Conservation (phyloP, 2,888 invertebrate genomes). For the Lasius platythorax region DNA sequence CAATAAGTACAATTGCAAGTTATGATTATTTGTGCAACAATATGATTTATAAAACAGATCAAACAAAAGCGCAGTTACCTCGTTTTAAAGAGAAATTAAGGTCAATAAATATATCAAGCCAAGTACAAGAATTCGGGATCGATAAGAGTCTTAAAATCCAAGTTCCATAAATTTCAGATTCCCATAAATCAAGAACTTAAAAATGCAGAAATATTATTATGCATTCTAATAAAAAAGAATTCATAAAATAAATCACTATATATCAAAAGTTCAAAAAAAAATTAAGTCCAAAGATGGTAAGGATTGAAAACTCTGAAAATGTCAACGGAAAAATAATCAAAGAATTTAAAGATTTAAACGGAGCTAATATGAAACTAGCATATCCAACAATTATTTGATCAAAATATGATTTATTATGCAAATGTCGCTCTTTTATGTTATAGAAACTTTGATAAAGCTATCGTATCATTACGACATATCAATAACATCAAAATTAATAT, state of each 20-base stretch:
- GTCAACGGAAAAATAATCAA: background rate
- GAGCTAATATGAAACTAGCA: background rate
- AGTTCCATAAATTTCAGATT: background rate
- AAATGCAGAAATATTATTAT: background rate
- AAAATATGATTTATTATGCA: background rate
- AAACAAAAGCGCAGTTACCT: background rate
- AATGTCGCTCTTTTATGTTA: background rate
- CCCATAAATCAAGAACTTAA: background rate
- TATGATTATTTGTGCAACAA: background rate
- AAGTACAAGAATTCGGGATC: constrained; percentile 6
- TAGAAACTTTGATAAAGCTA: constrained; percentile 4
- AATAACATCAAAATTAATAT: constrained; percentile 10
- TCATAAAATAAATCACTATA: constrained; percentile 4
- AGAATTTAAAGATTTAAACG: background rate
- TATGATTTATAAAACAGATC: constrained; percentile 15
- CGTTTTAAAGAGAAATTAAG: constrained; percentile 36
- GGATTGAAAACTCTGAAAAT: background rate
- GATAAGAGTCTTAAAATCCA: constrained; percentile 6
- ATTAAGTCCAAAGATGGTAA: background rate
- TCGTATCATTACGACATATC: background rate
- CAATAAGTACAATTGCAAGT: background rate
- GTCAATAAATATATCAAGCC: constrained; percentile 2
- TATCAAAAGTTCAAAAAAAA: background rate
- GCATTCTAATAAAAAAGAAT: background rate
- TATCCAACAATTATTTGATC: background rate